Base-by-base conservation (phyloP, 1,140 invertebrate species). In the Akabosia matsudoensis region DNA sequence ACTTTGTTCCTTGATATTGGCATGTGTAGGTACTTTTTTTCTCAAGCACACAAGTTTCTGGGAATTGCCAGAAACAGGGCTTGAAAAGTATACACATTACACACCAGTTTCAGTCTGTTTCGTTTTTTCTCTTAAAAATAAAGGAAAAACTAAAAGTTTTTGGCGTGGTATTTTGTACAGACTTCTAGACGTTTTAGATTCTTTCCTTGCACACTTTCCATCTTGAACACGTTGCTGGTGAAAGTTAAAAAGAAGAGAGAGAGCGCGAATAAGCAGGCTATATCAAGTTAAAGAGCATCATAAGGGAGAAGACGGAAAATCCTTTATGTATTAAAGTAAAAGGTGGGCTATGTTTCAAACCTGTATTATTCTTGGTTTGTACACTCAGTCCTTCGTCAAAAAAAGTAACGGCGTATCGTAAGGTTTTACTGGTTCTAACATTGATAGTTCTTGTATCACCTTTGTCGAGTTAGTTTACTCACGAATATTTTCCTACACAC, bases 101-200 rank as follows among this genome's bases (percentile, higher is more conserved):
- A 61, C 54, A 61, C 54, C 24, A 16, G 54, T 61, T 13, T 61
- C 24, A 16, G 37, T 45, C 37, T 45, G 37, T 45, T 10, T 18
- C 37, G 7, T 45, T 45, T 45, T 45, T 45, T 18, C 18, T 45
- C 18, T 45, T 10, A 45, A 45, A 45, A 45, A 45, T 45, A 45
- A 45, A n/a, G 54, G 54, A 61, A 61, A 22, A n/a, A 61, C 4
- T 7, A 61, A 61, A 61, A 61, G 54, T 61, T 61, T 61, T 61
- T 45, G 4, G 54, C 24, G 4, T 61, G 24, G 13, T 10, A 4
- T 61, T 61, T 61, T 61, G 24, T 61, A 61, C n/a, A n/a, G 37
- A 61, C 54, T 61, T 61, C 24, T 61, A 61, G 54, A 61, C 54
- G 24, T 61, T 61, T 61, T 24, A 22, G 54, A 61, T 61, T 61